Evolutionary conservation across 1,140 invertebrate genomes (phyloP), one percentile per base, ranked within the genome.

Genomic region (Cherax quadricarinatus): DNA sequence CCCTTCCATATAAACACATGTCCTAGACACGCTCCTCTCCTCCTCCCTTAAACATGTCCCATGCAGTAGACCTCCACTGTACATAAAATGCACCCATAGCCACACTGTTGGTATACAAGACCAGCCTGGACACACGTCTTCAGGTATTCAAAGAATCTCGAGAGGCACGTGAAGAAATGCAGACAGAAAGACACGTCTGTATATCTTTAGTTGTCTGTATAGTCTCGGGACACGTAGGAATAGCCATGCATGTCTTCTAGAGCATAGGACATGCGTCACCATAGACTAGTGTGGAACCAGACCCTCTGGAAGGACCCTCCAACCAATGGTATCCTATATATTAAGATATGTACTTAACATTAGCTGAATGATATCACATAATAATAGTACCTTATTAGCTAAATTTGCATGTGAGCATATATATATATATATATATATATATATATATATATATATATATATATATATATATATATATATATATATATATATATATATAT

Each of bases 401-500:
- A 70, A 21, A 70, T 70, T 10, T 21, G 66, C 66, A 70, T 70
- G 66, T 70, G 3, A 70, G 3, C 66, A 18, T 21, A 70, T 70
- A 70, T 70, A 70, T 9, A 70, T 86, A 49, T 73, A 86, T 73
- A 73, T 86, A 49, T 70, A 41, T 86, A 70, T 70, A 41, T 86
- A 57, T 41, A 2, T 41, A 2, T 41, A 2, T 41, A 85, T 86
- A 49, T 73, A 86, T 73, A 73, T 86, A 49, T 70, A 41, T 86
- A 70, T 70, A 41, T 86, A 57, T 41, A 2, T 41, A 2, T 41
- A 2, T 41, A 86, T 86, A 49, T 73, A 86, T 73, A 73, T 86
- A 49, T 70, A 41, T 86, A 70, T 70, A 41, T 86, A 57, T 41
- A 2, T 41, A 2, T 41, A 2, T 41, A 49, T 73, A 86, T 73